Evolutionary conservation across 2,797 vertebrate species (phyloP).

Genomic region (Anableps anableps): DNA sequence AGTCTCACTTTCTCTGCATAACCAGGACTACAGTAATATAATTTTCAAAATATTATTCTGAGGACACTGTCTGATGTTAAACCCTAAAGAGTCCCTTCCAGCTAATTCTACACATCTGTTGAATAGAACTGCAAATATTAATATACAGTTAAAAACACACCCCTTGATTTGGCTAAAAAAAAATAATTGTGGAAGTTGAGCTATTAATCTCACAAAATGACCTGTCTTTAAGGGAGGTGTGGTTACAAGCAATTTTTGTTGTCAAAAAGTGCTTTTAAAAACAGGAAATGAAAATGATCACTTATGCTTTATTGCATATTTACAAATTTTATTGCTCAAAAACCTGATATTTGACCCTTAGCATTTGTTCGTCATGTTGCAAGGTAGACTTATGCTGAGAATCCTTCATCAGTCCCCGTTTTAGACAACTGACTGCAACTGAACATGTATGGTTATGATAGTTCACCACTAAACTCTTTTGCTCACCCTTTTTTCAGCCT

Average conservation of each 20-base stretch:
- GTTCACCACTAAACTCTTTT: slow-evolving; percentile 4
- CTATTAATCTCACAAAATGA: too few species aligned
- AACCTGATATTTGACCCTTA: background rate
- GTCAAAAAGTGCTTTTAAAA: too few species aligned
- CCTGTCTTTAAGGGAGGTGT: too few species aligned
- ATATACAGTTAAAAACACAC: too few species aligned
- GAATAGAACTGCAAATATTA: background rate
- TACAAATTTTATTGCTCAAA: background rate
- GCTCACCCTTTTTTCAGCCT: slow-evolving; percentile 81
- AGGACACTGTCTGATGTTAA: background rate
- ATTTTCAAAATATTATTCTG: background rate
- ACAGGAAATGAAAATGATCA: too few species aligned
- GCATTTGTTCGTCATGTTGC: background rate
- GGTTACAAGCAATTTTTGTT: too few species aligned
- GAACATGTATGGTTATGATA: background rate
- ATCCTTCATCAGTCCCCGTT: background rate
- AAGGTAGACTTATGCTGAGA: background rate
- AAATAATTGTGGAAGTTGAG: background rate
- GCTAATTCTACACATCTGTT: background rate
- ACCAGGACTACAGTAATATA: background rate
- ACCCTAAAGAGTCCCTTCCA: too few species aligned
- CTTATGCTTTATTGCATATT: background rate
- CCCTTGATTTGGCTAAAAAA: too few species aligned
- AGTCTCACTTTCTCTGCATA: too few species aligned
- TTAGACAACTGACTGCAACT: background rate